Evolutionary conservation across 2,797 vertebrate species (phyloP), one percentile per base, ranked within the genome.

Genomic region (Australoheros facetus): DNA sequence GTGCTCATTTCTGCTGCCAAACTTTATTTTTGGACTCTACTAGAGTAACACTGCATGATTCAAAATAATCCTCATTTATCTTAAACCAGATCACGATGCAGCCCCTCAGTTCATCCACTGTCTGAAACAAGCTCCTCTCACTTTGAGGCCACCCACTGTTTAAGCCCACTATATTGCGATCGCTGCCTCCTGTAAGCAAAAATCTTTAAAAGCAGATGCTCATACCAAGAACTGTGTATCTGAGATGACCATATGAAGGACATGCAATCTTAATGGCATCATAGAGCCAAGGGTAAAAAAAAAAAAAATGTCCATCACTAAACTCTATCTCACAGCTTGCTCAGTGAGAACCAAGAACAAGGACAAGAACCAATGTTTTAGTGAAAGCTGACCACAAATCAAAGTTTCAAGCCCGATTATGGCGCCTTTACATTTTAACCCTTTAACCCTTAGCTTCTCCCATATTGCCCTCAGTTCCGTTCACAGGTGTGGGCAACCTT

Each of bases 401-500:
- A 45, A 28, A 28, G 16, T 48, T 66, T 66, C 3, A 66, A 48
- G 14, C 28, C 39, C 39, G 5, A 28, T 28, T 66, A 17, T 7
- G 45, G 5, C 5, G 16, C 45, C 16, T 17, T 48, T 17, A 45
- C 39, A 64, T 66, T 64, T 66, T 7, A 45, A 45, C 39, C 39
- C 60, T 64, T 66, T 7, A 45, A 45, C 60, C 39, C 60, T 66
- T 66, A 66, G 60, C 14, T 28, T 16, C 21, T 66, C 14, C 39
- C 39, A 45, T 37, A 4, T 42, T 42, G 59, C 3, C 81, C 26
- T 78, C 8, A n/a, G 59, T 75, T 71, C 34, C 39, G 4, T 17
- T 8, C 19, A 2, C 4, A 3, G 1, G 16, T 3, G 3, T 21
- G 11, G 14, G 37, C 11, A 3, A 2, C 48, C 0, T 7, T 2